These are phyloP conservation scores for Rhodeus uyekii DNA, from an alignment of 2,797 vertebrate genomes.

Conservation along the genomic window DNA sequence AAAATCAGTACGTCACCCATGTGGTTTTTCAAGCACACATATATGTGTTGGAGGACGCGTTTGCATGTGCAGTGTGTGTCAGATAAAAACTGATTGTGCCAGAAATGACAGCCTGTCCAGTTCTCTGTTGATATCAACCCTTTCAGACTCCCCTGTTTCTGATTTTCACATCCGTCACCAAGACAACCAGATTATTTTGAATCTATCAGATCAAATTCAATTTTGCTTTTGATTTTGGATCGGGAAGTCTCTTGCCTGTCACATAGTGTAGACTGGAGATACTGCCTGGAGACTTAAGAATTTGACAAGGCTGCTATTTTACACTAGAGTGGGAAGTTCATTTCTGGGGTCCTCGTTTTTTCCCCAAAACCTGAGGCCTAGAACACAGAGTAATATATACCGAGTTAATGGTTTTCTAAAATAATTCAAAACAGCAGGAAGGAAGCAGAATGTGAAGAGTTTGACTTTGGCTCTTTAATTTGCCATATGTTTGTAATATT, in stretches of 20 bases:
- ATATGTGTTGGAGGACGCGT: neutral
- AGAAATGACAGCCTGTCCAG: constrained; percentile 54
- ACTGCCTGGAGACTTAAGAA: constrained; percentile 41
- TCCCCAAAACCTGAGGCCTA: constrained; percentile 36
- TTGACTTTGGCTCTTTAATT: constrained; percentile 25
- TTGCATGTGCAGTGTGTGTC: constrained; percentile 23
- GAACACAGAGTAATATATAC: constrained; percentile 29
- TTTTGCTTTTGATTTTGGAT: constrained; percentile 60
- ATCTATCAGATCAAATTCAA: constrained; percentile 63
- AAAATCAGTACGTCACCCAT: neutral
- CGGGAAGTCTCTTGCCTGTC: constrained; percentile 55
- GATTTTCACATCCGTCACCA: constrained; percentile 57
- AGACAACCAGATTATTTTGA: constrained; percentile 61
- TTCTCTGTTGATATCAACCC: constrained; percentile 49
- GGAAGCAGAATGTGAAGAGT: constrained; percentile 9
- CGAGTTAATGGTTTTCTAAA: constrained; percentile 35
- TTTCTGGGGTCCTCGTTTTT: constrained; percentile 36
- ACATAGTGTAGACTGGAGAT: constrained; percentile 52
- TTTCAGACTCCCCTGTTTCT: constrained; percentile 49
- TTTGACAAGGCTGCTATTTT: constrained; percentile 58
- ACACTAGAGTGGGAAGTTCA: constrained; percentile 48
- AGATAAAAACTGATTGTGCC: constrained; percentile 48
- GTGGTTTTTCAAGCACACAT: constrained; percentile 12
- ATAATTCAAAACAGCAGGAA: constrained; percentile 39
- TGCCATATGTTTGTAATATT: constrained; percentile 26